phyloP scores from a whole-genome alignment of 1,140 invertebrate species.

The Hylyphantes graminicola region DNA sequence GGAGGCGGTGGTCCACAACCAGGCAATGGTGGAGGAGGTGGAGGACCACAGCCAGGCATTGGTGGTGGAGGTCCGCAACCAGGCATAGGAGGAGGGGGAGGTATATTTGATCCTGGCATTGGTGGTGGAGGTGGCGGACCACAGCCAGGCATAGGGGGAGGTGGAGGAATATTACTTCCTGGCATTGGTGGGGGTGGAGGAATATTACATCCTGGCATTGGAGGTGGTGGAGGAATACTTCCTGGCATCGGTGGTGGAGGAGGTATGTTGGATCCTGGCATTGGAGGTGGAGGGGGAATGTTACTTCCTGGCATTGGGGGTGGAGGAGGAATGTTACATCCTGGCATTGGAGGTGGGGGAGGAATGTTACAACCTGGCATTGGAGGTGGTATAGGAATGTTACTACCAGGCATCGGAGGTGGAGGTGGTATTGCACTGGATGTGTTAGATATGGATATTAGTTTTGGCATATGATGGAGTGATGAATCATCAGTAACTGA shows the following conservation, averaged over 20 bases:
- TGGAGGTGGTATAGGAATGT: no score
- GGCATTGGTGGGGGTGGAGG: slow-evolving; percentile 60
- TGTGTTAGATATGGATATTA: slow-evolving; percentile 64
- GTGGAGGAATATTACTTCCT: slow-evolving; percentile 71
- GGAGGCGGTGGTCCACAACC: slow-evolving; percentile 9
- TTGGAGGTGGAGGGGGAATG: slow-evolving; percentile 62
- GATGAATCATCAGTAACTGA: background rate
- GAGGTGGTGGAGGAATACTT: slow-evolving; percentile 66
- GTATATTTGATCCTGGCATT: background rate
- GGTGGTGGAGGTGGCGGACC: slow-evolving; percentile 66
- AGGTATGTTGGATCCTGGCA: slow-evolving; percentile 51
- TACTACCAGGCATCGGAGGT: slow-evolving; percentile 66
- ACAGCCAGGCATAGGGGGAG: slow-evolving; percentile 79
- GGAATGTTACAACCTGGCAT: slow-evolving; percentile 60
- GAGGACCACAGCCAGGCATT: background rate
- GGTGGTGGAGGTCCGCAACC: slow-evolving; percentile 19
- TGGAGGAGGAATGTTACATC: slow-evolving; percentile 54
- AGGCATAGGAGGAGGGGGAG: slow-evolving; percentile 26
- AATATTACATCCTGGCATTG: slow-evolving; percentile 66
- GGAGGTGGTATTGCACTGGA: slow-evolving; percentile 66
- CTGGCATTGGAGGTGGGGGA: slow-evolving; percentile 38
- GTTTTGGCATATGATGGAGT: slow-evolving; percentile 56
- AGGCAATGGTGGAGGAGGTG: slow-evolving; percentile 15
- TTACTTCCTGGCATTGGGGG: slow-evolving; percentile 67
- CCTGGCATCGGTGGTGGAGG: no score